Percentiles rank a stretch among this genome's conserved stretches.
Evolutionary conservation across 1,140 invertebrate species (phyloP).

Genomic region (Papilio machaon): DNA sequence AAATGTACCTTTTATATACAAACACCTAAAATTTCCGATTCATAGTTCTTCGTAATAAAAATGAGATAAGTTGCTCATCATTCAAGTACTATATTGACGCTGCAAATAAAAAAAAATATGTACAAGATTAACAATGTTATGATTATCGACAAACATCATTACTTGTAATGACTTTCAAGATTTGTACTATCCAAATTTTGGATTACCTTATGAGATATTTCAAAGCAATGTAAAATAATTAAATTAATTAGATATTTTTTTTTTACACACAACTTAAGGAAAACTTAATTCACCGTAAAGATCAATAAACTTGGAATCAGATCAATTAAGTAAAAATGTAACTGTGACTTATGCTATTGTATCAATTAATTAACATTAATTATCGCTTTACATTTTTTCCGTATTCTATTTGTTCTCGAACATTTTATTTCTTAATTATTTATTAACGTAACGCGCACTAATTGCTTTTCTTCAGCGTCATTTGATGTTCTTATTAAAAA

Average conservation of each 20-base stretch:
- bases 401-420: neutral
- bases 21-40: too few relatives aligned
- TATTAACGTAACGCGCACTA: neutral
- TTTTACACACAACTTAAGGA: neutral
- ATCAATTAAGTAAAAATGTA: neutral
- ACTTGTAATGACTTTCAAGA: neutral
- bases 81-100: neutral
- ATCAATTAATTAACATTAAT: neutral
- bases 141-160: slow-evolving; percentile 17
- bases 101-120: slow-evolving; percentile 7
- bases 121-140: neutral
- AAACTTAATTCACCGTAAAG: neutral
- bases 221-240: neutral
- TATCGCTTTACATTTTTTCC: neutral
- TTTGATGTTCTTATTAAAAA: too few relatives aligned
- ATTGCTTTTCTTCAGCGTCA: neutral
- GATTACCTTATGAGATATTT: neutral
- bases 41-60: too few relatives aligned
- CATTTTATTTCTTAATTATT: neutral
- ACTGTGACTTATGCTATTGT: neutral
- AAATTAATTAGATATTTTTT: neutral
- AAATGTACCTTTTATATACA: neutral
- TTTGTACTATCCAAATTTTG: neutral
- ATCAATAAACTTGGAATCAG: neutral
- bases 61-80: neutral